A percentile compares a stretch with the other conserved stretches of the same genome.
Conservation (phyloP, 2,888 invertebrate species). For the Tricholauxania praeusta region DNA sequence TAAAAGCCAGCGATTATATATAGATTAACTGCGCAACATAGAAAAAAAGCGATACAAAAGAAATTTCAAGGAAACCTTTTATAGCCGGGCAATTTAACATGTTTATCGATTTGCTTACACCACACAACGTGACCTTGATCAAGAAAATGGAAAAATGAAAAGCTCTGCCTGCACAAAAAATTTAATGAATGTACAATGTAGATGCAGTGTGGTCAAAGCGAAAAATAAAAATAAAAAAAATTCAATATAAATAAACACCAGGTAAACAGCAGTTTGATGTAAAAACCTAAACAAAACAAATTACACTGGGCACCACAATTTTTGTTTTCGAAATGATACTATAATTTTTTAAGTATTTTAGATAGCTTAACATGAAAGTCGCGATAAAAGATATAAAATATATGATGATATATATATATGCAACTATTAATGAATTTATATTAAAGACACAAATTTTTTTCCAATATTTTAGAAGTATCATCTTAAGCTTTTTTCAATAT, state of each 20-base stretch:
- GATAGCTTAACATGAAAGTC: too few species aligned
- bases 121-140: constrained; percentile 2
- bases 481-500: too few species aligned
- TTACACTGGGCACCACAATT: not conserved
- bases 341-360: too few species aligned
- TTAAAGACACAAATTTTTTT: too few species aligned
- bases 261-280: not conserved
- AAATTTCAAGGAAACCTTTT: not conserved
- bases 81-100: not conserved
- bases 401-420: too few species aligned
- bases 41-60: too few species aligned
- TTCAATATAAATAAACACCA: not conserved
- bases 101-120: constrained; percentile 11
- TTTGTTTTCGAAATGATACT: too few species aligned
- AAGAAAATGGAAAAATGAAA: constrained; percentile 3
- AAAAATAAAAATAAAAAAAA: not conserved
- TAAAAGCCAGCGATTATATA: too few species aligned
- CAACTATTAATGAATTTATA: too few species aligned
- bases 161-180: not conserved
- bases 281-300: not conserved
- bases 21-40: too few species aligned
- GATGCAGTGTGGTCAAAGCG: not conserved
- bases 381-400: too few species aligned
- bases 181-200: not conserved
- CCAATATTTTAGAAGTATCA: too few species aligned